These are phyloP conservation scores for Malurus elegans DNA, from an alignment of 2,113 vertebrate species.

Conservation along the genomic window DNA sequence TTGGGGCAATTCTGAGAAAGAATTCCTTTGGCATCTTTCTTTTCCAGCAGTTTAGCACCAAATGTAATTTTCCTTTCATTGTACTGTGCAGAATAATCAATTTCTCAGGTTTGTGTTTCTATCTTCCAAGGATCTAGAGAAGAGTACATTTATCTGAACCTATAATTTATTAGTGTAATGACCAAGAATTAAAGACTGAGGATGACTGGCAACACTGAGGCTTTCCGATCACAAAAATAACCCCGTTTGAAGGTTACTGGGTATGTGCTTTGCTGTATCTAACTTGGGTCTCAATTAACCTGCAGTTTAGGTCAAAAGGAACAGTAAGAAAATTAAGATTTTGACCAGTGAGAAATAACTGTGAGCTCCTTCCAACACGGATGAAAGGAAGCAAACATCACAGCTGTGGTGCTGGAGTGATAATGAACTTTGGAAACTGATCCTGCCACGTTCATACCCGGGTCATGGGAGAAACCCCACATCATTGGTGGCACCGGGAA, in stretches of 20 bases:
- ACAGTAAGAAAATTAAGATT: background rate
- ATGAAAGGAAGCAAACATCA: background rate
- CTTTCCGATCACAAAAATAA: background rate
- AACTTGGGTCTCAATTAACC: background rate
- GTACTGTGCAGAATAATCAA: background rate
- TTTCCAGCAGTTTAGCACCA: background rate
- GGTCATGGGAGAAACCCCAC: rapidly evolving
- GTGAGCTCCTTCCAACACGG: background rate
- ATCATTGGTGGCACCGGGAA: rapidly evolving
- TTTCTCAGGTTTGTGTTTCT: slow-evolving; percentile 9
- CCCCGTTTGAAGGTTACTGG: background rate
- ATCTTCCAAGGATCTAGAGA: background rate
- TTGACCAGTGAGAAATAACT: background rate
- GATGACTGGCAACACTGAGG: background rate
- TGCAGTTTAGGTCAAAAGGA: background rate
- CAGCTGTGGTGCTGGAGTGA: background rate
- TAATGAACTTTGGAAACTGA: background rate
- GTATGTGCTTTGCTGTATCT: background rate
- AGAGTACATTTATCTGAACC: background rate
- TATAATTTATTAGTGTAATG: slow-evolving; percentile 29
- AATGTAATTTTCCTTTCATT: background rate
- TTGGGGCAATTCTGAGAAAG: background rate
- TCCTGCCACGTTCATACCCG: rapidly evolving
- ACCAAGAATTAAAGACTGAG: slow-evolving; percentile 26
- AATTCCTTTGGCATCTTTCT: background rate